Percentiles rank a stretch among this genome's conserved stretches.
Evolutionary conservation across 2,797 vertebrate genomes (phyloP).

Genomic region (Myotis planiceps): DNA sequence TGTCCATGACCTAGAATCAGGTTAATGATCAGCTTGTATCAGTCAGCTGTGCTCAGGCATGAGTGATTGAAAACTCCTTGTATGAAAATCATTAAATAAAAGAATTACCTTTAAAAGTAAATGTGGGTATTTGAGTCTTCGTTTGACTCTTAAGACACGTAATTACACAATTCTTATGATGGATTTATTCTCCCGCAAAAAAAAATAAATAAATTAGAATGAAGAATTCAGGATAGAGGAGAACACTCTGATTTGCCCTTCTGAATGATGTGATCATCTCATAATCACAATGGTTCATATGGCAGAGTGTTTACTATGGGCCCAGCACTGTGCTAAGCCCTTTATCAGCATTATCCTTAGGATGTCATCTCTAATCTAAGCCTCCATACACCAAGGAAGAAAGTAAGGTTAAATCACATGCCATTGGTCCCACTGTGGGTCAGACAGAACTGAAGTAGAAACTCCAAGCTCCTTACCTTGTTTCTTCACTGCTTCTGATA

Average conservation of each 20-base stretch:
- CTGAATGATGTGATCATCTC: not conserved
- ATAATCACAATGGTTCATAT: too few species aligned
- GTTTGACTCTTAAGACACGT: not conserved
- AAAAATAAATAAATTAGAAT: not conserved
- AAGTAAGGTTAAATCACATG: not conserved
- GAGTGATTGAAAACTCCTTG: not conserved
- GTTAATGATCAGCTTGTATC: not conserved
- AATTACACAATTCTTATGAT: not conserved
- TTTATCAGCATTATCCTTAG: not conserved
- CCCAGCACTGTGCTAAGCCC: not conserved
- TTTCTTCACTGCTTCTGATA: not conserved
- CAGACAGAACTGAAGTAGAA: not conserved
- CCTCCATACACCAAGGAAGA: not conserved
- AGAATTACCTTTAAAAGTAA: slow-evolving; percentile 10
- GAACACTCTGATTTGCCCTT: not conserved
- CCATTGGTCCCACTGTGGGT: not conserved
- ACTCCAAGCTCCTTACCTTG: not conserved
- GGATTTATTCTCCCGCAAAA: not conserved
- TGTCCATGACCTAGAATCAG: not conserved
- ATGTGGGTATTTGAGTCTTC: not conserved
- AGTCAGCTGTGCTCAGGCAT: not conserved
- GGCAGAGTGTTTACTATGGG: not conserved
- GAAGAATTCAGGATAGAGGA: not conserved
- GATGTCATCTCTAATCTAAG: not conserved
- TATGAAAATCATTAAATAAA: not conserved